These are phyloP conservation scores for Tragopan temminckii DNA, from an alignment of 2,797 vertebrate genomes.

Conservation along the genomic window DNA sequence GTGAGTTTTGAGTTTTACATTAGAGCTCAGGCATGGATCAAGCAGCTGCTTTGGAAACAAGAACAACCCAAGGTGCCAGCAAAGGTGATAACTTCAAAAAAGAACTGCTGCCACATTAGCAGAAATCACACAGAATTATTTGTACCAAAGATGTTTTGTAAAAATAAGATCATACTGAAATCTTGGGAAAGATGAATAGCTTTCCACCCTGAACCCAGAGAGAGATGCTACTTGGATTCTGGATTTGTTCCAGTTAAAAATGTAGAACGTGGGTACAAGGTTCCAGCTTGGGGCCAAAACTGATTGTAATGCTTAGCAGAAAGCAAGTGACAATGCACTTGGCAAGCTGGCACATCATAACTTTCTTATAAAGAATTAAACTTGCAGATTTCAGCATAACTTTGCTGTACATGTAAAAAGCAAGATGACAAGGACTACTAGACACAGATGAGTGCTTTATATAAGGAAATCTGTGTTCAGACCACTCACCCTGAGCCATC, in stretches of 20 bases:
- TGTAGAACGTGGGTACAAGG: background rate
- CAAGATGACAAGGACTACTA: background rate
- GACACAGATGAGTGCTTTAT: background rate
- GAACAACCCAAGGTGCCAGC: background rate
- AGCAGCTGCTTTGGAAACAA: background rate
- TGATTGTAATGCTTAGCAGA: conserved; percentile 21
- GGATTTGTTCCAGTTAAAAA: conserved; percentile 41
- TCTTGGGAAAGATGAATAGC: background rate
- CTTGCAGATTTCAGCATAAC: conserved; percentile 53
- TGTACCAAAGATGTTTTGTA: background rate
- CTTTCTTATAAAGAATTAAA: conserved; percentile 54
- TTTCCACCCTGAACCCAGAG: background rate
- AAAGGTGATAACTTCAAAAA: background rate
- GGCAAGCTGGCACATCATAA: conserved; percentile 34
- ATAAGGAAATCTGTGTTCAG: conserved; percentile 4
- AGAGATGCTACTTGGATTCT: background rate
- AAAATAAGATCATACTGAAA: background rate
- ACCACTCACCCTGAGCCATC: background rate
- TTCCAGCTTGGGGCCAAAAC: conserved; percentile 10
- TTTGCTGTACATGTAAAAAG: conserved; percentile 9
- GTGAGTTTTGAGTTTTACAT: background rate
- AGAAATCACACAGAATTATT: background rate
- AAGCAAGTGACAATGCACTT: conserved; percentile 36
- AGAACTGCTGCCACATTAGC: background rate
- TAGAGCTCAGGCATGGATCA: background rate